Base-by-base conservation (phyloP, 64 coral and sea anemone species). In the Catalaphyllia jardinei region DNA sequence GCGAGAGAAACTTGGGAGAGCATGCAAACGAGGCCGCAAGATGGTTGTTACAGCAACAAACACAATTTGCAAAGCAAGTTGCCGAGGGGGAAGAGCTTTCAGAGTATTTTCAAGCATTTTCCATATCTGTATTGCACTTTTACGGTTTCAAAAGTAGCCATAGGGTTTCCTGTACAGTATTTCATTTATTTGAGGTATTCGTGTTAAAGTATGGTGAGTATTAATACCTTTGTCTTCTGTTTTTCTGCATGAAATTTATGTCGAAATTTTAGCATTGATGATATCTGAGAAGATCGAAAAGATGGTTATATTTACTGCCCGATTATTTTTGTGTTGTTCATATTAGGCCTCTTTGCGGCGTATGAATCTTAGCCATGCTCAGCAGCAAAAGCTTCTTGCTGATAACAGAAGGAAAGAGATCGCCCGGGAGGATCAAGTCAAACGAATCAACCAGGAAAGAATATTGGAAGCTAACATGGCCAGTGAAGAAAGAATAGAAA, bases 401-500 rank as follows among this genome's bases (percentile, higher is more conserved):
- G 91, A 95, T 10, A 95, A 93, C 62, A 89, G 97, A 63, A 94
- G 88, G 22, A 95, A 95, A 79, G 97, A 99, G 69, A 99, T 93
- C 12, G 35, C 93, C 6, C 57, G 97, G 60, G 94, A 99, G 60
- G 97, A 99, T 81, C 94, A 99, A 28, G 29, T 99, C 4, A 99
- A 99, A 67, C 87, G 94, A 89, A 90, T 99, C 71, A 59, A 85
- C 42, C 94, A 95, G 19, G 97, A 99, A 74, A 93, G 88, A 91
- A 78, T 87, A 2, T 52, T 95, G n/a, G 88, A 95, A 77, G 97
- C 94, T 17, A 99, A 95, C 46, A 77, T 99, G 79, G 79, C 93
- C 33, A 98, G 96, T 51, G 96, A 98, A 88, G 96, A 98, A 80
- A 95, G 93, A 60, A 95, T 98, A 67, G 96, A 98, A 67, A 93